These are phyloP conservation scores for Fregetta grallaria DNA, from an alignment of 2,113 vertebrate species.

Conservation along the genomic window DNA sequence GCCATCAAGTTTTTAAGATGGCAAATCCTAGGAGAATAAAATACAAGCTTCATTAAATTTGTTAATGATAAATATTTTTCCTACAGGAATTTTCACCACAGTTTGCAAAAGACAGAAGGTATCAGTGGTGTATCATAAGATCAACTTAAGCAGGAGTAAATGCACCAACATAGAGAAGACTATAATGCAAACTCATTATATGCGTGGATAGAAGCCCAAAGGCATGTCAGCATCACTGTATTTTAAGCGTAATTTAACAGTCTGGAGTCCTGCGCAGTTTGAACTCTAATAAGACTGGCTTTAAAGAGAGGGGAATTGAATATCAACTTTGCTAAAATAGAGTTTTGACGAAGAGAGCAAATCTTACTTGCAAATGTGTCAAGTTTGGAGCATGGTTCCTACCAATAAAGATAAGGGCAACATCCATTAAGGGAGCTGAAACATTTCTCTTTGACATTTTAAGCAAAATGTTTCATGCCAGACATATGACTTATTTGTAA, in stretches of 20 bases:
- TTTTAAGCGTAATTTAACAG: not conserved
- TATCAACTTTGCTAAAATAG: not conserved
- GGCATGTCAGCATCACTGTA: not conserved
- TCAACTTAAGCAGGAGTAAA: not conserved
- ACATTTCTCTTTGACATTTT: not conserved
- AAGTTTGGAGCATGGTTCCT: not conserved
- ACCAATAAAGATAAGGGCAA: not conserved
- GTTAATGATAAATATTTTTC: not conserved
- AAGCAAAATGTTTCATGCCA: not conserved
- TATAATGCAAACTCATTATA: not conserved
- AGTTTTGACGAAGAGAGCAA: not conserved
- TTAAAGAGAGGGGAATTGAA: not conserved
- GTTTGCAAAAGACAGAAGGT: not conserved
- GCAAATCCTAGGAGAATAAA: not conserved
- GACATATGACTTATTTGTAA: not conserved
- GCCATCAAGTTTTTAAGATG: not conserved
- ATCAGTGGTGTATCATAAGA: fast-evolving
- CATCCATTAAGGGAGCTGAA: not conserved
- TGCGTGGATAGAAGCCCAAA: not conserved
- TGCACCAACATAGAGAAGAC: not conserved
- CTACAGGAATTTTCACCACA: not conserved
- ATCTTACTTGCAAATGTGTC: not conserved
- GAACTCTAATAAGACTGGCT: not conserved
- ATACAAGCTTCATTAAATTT: not conserved
- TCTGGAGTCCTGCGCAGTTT: not conserved